Evolutionary conservation across 2,797 vertebrate genomes (phyloP).

Genomic region (Podarcis lilfordi): DNA sequence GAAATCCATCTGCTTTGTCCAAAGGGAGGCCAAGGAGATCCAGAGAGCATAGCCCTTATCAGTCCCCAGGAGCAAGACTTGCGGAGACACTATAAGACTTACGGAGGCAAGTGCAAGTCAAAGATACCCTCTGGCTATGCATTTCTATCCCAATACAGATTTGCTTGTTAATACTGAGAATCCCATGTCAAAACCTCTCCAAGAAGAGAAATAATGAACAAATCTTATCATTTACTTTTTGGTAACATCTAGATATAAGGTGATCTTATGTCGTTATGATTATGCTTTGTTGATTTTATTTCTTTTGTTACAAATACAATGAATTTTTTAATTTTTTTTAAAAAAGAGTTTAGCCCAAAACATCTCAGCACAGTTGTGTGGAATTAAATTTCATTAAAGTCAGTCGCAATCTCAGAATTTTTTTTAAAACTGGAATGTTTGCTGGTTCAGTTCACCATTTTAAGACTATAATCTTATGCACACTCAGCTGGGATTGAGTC

Average conservation of each 20-base stretch:
- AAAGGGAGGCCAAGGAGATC: neutral
- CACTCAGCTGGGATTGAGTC: neutral
- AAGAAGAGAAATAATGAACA: neutral
- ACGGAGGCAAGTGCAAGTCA: neutral
- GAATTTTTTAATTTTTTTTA: too few species aligned
- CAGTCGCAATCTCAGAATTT: neutral
- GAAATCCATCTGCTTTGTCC: neutral
- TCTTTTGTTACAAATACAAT: too few species aligned
- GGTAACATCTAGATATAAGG: too few species aligned
- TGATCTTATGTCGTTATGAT: too few species aligned
- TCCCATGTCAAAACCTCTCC: neutral
- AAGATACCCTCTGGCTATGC: too few species aligned
- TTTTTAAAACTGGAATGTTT: neutral
- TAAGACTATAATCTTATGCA: neutral
- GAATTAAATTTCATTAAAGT: too few species aligned
- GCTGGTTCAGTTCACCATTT: neutral
- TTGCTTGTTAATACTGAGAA: neutral
- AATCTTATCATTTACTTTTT: too few species aligned
- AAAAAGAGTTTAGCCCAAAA: neutral
- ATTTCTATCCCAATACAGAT: too few species aligned
- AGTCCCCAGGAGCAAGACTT: too few species aligned
- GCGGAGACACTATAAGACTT: neutral
- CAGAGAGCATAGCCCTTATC: neutral
- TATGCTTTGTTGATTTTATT: too few species aligned
- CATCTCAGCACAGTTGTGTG: neutral